Evolutionary conservation across 2,888 invertebrate genomes (phyloP).

Genomic region (Pandemis heparana): DNA sequence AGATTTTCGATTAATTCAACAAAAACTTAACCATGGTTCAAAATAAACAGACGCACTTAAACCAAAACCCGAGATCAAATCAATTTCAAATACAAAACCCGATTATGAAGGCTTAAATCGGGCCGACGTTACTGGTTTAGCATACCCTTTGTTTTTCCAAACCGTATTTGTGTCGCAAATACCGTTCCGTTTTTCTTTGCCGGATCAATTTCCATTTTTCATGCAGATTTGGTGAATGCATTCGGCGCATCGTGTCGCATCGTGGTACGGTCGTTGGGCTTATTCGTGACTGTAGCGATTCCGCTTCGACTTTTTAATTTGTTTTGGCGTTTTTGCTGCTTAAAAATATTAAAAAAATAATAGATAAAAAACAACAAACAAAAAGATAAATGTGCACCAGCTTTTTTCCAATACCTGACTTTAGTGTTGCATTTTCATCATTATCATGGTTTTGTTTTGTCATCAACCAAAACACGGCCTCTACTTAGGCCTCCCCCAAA

Average conservation of each 20-base stretch:
- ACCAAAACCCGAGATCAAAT: neutral
- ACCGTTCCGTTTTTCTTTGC: constrained; percentile 43
- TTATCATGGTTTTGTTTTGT: no score
- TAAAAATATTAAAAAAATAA: no score
- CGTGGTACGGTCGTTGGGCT: constrained; percentile 30
- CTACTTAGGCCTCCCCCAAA: no score
- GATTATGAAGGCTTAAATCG: constrained; percentile 25
- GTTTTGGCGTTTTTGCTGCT: constrained; percentile 11
- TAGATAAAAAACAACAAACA: no score
- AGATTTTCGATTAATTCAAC: no score
- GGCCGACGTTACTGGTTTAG: constrained; percentile 30
- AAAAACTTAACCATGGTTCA: no score
- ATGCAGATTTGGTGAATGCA: constrained; percentile 54
- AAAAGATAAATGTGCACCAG: no score
- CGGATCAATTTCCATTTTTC: constrained; percentile 62
- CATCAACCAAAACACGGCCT: no score
- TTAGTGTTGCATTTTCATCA: no score
- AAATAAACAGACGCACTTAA: neutral
- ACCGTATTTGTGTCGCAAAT: constrained; percentile 46
- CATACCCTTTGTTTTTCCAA: constrained; percentile 37
- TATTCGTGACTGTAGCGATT: constrained; percentile 22
- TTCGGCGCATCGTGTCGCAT: constrained; percentile 52
- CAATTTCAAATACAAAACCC: constrained; percentile 3
- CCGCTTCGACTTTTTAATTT: constrained; percentile 32
- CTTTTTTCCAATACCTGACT: no score